These are phyloP conservation scores for Cairina moschata DNA, from an alignment of 2,113 vertebrate genomes.

Conservation along the genomic window DNA sequence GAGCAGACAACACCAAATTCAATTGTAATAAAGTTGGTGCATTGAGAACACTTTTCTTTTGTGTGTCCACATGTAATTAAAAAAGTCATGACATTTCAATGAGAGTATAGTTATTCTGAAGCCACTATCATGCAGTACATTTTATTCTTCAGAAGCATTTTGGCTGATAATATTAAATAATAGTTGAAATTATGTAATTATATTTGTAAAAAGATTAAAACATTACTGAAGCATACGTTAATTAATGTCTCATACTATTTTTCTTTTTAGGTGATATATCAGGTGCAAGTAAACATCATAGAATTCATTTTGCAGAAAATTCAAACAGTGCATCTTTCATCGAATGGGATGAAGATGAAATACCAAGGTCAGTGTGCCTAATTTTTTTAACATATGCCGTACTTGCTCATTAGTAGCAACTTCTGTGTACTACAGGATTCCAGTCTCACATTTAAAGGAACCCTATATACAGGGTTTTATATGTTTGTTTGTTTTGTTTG, in stretches of 20 bases:
- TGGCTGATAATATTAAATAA: background rate
- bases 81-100: background rate
- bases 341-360: conserved; percentile 88
- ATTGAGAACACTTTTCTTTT: background rate
- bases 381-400: background rate
- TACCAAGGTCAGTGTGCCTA: conserved; percentile 87
- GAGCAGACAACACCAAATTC: background rate
- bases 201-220: background rate
- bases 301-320: conserved; percentile 75
- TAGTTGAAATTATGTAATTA: background rate
- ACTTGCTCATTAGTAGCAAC: background rate
- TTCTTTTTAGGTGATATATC: conserved; percentile 69
- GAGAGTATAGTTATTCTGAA: background rate
- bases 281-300: conserved; percentile 57
- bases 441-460: background rate
- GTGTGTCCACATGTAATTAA: background rate
- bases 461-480: background rate
- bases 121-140: background rate
- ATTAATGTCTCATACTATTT: background rate
- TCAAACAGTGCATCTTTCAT: conserved; percentile 74
- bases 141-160: background rate
- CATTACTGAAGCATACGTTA: background rate
- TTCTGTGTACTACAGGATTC: background rate
- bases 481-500: too few relatives aligned
- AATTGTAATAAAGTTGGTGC: background rate